Conservation (phyloP, 2,888 invertebrate species). For the Luperina nickerlii region DNA sequence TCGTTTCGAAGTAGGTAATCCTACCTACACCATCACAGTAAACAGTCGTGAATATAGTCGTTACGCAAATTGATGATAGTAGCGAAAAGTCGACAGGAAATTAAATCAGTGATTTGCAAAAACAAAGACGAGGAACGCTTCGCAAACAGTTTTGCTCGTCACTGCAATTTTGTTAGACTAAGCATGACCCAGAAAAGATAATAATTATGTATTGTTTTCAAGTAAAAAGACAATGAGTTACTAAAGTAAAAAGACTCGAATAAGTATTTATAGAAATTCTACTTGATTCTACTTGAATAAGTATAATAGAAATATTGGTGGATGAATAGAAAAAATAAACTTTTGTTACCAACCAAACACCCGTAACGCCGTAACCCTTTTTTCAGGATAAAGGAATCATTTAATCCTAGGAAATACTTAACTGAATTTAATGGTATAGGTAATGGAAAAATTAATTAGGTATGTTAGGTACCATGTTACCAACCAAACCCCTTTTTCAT, state of each 20-base stretch:
- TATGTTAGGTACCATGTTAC: too few relatives aligned
- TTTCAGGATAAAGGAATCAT: too few relatives aligned
- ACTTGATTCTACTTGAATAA: too few relatives aligned
- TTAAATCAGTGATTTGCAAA: conserved; percentile 57
- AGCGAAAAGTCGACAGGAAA: conserved; percentile 57
- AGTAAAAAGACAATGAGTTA: neutral
- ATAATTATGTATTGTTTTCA: conserved; percentile 4
- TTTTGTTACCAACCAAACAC: neutral
- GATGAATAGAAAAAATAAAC: too few relatives aligned
- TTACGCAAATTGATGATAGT: conserved; percentile 29
- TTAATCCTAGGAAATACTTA: neutral
- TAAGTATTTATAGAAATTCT: too few relatives aligned
- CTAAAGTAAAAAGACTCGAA: too few relatives aligned
- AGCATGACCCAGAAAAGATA: conserved; percentile 44
- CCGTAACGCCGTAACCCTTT: too few relatives aligned
- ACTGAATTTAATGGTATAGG: too few relatives aligned
- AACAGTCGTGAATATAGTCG: conserved; percentile 27
- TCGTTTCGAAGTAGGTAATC: neutral
- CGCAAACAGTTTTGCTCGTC: conserved; percentile 35
- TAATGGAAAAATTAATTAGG: too few relatives aligned
- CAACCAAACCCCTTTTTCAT: too few relatives aligned
- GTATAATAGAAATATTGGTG: too few relatives aligned
- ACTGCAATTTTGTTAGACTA: conserved; percentile 30
- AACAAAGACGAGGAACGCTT: conserved; percentile 26
- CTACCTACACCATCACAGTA: conserved; percentile 2